A percentile compares a stretch with the other conserved stretches of the same genome.
phyloP scores from a whole-genome alignment of 2,888 invertebrate genomes.

The Alloscopus bannaensis region DNA sequence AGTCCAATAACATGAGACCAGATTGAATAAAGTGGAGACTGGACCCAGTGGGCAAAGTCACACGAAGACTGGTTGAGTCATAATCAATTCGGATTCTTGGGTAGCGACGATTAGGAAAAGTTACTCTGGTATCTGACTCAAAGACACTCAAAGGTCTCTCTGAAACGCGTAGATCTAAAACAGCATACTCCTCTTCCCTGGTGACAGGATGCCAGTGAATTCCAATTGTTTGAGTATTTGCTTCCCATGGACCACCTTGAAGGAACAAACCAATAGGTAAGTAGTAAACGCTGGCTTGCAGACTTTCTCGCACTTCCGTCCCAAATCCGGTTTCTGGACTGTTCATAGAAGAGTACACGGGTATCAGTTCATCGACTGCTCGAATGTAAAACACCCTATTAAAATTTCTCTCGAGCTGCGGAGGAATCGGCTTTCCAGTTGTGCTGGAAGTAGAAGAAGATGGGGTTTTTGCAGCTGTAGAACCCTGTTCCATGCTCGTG shows the following conservation, averaged over 20 bases:
- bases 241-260: conserved; percentile 68
- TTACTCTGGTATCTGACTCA: conserved; percentile 31
- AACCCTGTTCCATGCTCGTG: neutral
- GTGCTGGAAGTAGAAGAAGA: conserved; percentile 18
- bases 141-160: conserved; percentile 48
- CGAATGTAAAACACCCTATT: conserved; percentile 65
- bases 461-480: neutral
- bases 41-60: conserved; percentile 45
- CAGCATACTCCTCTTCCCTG: conserved; percentile 69
- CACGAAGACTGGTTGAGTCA: conserved; percentile 45
- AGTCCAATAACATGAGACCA: conserved; percentile 69
- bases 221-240: conserved; percentile 65
- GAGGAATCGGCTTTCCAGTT: conserved; percentile 43
- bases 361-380: conserved; percentile 68
- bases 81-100: conserved; percentile 52
- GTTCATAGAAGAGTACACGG: conserved; percentile 64
- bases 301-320: conserved; percentile 65
- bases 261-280: conserved; percentile 71
- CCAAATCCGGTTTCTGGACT: conserved; percentile 40
- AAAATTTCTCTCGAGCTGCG: conserved; percentile 64
- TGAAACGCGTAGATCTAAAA: conserved; percentile 59
- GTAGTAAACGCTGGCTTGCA: conserved; percentile 66
- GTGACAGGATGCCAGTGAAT: conserved; percentile 71
- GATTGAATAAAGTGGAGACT: conserved; percentile 64
- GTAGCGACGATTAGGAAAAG: conserved; percentile 41